Percentiles rank a stretch among this genome's conserved stretches.
phyloP scores from a whole-genome alignment of 2,888 invertebrate genomes.

The Omphaloscelis lunosa region DNA sequence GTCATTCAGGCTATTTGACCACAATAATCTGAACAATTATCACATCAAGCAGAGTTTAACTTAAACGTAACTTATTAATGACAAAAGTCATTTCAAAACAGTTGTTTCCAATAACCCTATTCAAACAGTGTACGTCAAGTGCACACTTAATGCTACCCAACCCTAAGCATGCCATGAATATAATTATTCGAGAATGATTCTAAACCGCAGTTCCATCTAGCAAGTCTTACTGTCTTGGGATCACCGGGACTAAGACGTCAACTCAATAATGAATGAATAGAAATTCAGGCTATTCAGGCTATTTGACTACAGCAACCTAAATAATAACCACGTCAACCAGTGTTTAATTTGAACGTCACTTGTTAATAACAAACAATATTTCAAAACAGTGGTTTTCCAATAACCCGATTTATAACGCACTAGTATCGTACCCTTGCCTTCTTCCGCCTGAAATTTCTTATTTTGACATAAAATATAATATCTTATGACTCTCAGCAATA shows the following conservation, averaged over 20 bases:
- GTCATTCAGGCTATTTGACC: background rate
- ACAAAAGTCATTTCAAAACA: background rate
- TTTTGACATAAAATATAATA: too few species aligned
- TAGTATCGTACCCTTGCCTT: too few species aligned
- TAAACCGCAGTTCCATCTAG: too few species aligned
- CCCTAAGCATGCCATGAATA: too few species aligned
- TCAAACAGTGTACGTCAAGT: background rate
- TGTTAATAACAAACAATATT: background rate
- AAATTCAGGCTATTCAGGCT: background rate
- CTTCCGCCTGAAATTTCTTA: too few species aligned
- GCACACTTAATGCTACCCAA: background rate
- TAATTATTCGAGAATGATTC: too few species aligned
- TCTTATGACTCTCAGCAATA: background rate
- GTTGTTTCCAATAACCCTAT: background rate
- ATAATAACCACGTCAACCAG: background rate
- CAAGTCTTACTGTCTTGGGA: too few species aligned
- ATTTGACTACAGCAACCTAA: background rate
- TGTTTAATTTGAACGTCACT: background rate
- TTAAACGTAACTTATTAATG: background rate
- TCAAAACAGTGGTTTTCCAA: background rate
- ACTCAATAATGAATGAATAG: too few species aligned
- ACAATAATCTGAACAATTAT: background rate
- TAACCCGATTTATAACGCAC: background rate
- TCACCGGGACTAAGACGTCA: too few species aligned
- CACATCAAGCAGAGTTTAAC: background rate